Base-by-base conservation (phyloP, 2,113 vertebrate genomes). In the Myotis davidii region DNA sequence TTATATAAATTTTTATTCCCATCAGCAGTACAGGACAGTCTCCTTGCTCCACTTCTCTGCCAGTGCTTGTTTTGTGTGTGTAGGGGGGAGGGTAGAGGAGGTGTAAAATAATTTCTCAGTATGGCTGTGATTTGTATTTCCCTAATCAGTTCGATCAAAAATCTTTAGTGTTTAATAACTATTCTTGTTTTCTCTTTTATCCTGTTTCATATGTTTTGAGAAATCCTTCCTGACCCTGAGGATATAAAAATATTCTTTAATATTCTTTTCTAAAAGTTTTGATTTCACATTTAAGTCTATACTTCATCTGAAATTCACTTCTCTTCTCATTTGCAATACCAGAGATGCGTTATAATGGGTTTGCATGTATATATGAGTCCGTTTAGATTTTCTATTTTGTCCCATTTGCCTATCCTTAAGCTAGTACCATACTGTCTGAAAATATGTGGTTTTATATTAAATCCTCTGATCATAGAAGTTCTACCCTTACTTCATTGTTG, bases 231-330 rank as follows among this genome's bases (percentile, higher is more conserved):
- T 77, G 32, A 85, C 32, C 10, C 25, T 65, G 34, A 85, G 11
- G n/a, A 76, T 76, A n/a, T 70, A 85, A 76, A 96, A 88, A 65
- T 78, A 82, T 73, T 90, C 64, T 90, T 50, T 27, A 29, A 29
- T 92, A 73, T 87, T 87, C 85, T 90, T 21, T 72, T 77, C 70
- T 59, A 70, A 6, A 73, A 90, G 27, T 89, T 61, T 83, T 76
- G 54, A 37, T 65, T 86, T 59, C 34, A 50, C 18, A 16, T 88
- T 23, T 65, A 83, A 77, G 64, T 67, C 14, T 20, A 76, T 20
- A 83, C 59, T 67, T 21, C 61, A 83, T 59, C 45, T 90, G 64
- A 90, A 65, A 77, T 90, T 92, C 12, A 76, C 59, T 48, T 88
- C 9, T 74, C 29, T 17, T 85, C 9, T 92, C 37, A 72, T 90